Evolutionary conservation across 2,113 vertebrate species (phyloP).

Genomic region (Gobiocypris rarus): DNA sequence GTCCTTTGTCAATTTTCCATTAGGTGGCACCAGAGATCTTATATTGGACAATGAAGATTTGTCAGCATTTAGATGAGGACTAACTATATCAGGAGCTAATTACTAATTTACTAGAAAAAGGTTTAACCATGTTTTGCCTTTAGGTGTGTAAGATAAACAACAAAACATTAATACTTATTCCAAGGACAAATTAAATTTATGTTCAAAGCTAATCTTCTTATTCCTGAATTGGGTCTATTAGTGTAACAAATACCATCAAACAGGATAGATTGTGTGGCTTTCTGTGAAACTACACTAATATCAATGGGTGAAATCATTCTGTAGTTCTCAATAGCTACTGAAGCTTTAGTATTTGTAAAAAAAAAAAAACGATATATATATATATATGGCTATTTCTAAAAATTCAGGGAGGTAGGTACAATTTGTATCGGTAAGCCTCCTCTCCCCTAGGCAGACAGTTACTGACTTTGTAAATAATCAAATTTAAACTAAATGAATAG

Average conservation of each 20-base stretch:
- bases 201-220: not conserved
- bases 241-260: not conserved
- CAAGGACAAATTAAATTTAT: not conserved
- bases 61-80: not conserved
- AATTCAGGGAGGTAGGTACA: not conserved
- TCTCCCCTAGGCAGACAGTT: not conserved
- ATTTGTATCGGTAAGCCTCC: not conserved
- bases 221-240: not conserved
- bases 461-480: slow-evolving; percentile 11
- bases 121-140: not conserved
- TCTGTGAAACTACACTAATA: not conserved
- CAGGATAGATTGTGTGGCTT: not conserved
- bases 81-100: not conserved
- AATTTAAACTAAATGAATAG: not conserved
- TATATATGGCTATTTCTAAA: not conserved
- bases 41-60: not conserved
- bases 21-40: slow-evolving; percentile 49
- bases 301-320: not conserved
- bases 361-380: too few relatives aligned
- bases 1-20: slow-evolving; percentile 15
- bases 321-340: not conserved
- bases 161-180: slow-evolving; percentile 10
- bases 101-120: not conserved
- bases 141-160: not conserved
- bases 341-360: not conserved